These are phyloP conservation scores for Caenorhabditis angaria DNA, from an alignment of 2,888 invertebrate genomes.

Conservation along the genomic window DNA sequence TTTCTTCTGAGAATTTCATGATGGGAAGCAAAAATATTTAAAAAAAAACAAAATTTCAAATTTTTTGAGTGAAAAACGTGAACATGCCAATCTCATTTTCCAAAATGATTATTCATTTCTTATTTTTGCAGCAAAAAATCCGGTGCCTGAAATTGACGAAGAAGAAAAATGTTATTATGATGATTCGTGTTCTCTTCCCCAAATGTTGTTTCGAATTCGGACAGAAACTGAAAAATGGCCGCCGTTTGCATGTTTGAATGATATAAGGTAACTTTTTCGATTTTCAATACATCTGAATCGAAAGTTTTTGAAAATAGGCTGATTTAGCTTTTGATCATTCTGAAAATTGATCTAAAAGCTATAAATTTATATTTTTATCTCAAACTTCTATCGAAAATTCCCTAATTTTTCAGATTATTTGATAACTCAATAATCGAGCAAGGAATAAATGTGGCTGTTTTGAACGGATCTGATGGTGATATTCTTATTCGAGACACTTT, in stretches of 20 bases:
- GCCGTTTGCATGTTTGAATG: slow-evolving; percentile 58
- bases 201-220: slow-evolving; percentile 51
- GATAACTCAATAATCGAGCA: slow-evolving; percentile 30
- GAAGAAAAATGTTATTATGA: slow-evolving; percentile 46
- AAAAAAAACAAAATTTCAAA: too few relatives aligned
- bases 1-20: too few relatives aligned
- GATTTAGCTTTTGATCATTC: background rate
- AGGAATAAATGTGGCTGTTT: slow-evolving; percentile 76
- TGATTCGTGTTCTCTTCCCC: slow-evolving; percentile 39
- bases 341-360: too few relatives aligned
- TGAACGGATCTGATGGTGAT: slow-evolving; percentile 74
- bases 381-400: background rate
- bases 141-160: background rate
- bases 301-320: background rate
- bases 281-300: background rate
- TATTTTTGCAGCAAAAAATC: background rate
- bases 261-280: slow-evolving; percentile 38
- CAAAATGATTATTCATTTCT: background rate
- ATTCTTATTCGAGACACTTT: slow-evolving; percentile 60
- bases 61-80: too few relatives aligned
- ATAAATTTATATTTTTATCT: too few relatives aligned
- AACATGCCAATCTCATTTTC: background rate
- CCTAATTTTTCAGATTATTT: slow-evolving; percentile 29
- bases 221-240: slow-evolving; percentile 50
- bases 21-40: too few relatives aligned